A percentile compares a stretch with the other conserved stretches of the same genome.
Conservation (phyloP, 2,888 invertebrate genomes). For the Cheilosia vulpina region DNA sequence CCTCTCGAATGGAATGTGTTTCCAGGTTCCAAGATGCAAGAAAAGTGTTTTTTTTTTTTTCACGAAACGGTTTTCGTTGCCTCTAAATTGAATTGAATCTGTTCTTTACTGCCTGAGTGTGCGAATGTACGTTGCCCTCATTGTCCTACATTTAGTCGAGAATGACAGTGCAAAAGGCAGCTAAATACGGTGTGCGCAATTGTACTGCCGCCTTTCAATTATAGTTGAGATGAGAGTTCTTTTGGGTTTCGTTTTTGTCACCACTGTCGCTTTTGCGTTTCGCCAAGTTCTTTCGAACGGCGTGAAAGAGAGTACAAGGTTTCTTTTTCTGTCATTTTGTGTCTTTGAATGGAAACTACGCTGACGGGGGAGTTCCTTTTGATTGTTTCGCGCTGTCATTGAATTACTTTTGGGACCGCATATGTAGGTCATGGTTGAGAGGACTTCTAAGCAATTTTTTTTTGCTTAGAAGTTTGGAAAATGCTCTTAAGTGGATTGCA, state of each 20-base stretch:
- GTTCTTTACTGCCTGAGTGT: neutral
- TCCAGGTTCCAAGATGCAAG: neutral
- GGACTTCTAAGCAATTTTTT: neutral
- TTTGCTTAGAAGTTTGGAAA: neutral
- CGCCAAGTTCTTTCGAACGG: slow-evolving; percentile 12
- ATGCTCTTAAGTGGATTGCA: neutral
- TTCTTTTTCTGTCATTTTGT: neutral
- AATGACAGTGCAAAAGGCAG: slow-evolving; percentile 15
- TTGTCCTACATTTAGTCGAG: slow-evolving; percentile 21
- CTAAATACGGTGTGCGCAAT: neutral
- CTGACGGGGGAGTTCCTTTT: neutral
- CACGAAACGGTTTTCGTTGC: neutral
- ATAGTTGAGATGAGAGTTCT: slow-evolving; percentile 24
- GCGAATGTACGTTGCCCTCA: neutral
- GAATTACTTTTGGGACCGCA: slow-evolving; percentile 7
- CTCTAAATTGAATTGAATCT: slow-evolving; percentile 16
- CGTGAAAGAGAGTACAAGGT: neutral
- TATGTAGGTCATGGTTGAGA: slow-evolving; percentile 3
- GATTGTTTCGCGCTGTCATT: neutral
- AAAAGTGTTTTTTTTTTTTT: neutral
- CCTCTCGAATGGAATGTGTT: slow-evolving; percentile 11
- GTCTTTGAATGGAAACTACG: neutral
- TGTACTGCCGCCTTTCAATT: slow-evolving; percentile 46
- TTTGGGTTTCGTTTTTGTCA: neutral
- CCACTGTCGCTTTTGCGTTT: slow-evolving; percentile 4